Conservation (phyloP, 1,140 invertebrate genomes). For the Thalassaphorura encarpata region DNA sequence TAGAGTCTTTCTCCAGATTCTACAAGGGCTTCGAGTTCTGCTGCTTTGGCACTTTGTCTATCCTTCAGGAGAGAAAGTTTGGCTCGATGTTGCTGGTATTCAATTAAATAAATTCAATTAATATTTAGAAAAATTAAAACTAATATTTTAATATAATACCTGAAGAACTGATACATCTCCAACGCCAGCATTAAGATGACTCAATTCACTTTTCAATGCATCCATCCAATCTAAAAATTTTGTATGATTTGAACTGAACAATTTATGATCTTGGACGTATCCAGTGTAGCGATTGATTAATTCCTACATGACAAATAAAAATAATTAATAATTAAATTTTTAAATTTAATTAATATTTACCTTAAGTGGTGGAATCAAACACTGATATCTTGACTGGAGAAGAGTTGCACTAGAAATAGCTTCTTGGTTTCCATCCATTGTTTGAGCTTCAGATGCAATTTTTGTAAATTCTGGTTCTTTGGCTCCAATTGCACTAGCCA, state of each 20-base stretch:
- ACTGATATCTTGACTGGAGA: conserved; percentile 71
- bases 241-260: conserved; percentile 67
- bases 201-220: conserved; percentile 56
- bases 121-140: conserved; percentile 4
- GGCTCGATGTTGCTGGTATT: conserved; percentile 60
- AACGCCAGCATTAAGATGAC: conserved; percentile 69
- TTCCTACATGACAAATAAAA: conserved; percentile 22
- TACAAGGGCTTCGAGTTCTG: conserved; percentile 72
- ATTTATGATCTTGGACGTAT: conserved; percentile 71
- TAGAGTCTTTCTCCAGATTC: conserved; percentile 87
- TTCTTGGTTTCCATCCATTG: conserved; percentile 63
- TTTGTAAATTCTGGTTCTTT: conserved; percentile 61
- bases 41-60: conserved; percentile 63
- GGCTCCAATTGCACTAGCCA: conserved; percentile 60
- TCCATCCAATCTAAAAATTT: conserved; percentile 65
- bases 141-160: conserved; percentile 16
- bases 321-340: background rate
- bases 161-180: conserved; percentile 71
- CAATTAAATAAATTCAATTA: background rate
- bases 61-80: conserved; percentile 72
- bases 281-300: conserved; percentile 24
- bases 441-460: conserved; percentile 55
- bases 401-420: conserved; percentile 64
- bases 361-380: conserved; percentile 68
- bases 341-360: conserved; percentile 37